phyloP scores from a whole-genome alignment of 2,888 invertebrate species.

The Erebia ligea region DNA sequence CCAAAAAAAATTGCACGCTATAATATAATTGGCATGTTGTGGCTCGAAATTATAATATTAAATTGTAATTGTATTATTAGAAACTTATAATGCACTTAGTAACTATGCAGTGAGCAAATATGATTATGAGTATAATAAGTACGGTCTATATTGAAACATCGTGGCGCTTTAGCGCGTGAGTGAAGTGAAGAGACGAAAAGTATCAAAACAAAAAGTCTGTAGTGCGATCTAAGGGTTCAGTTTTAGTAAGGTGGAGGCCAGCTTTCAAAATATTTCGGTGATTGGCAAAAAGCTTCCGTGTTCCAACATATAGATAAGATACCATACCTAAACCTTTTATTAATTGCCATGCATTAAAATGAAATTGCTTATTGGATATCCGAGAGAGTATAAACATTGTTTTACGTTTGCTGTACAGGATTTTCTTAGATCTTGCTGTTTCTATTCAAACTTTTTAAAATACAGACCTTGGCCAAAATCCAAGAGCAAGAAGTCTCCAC shows the following conservation, averaged over 20 bases:
- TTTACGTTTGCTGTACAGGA: background rate
- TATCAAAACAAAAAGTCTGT: background rate
- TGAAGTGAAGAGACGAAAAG: background rate
- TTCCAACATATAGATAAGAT: background rate
- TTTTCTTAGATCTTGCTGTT: background rate
- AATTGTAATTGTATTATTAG: no score
- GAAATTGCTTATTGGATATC: background rate
- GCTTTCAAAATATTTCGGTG: background rate
- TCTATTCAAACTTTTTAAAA: background rate
- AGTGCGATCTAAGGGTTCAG: background rate
- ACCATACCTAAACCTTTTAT: background rate
- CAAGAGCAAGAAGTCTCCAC: background rate
- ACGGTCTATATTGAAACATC: no score
- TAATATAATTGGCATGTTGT: no score
- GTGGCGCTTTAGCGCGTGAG: no score
- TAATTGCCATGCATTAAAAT: conserved; percentile 9
- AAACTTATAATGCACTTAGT: no score
- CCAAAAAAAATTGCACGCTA: no score
- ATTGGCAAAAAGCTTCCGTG: conserved; percentile 8
- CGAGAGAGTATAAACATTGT: background rate
- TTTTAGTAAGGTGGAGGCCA: no score
- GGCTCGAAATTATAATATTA: no score
- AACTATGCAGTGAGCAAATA: no score
- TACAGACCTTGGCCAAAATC: background rate
- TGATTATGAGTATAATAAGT: no score